Evolutionary conservation across 2,888 invertebrate genomes (phyloP).

Genomic region (Sesia bembeciformis): DNA sequence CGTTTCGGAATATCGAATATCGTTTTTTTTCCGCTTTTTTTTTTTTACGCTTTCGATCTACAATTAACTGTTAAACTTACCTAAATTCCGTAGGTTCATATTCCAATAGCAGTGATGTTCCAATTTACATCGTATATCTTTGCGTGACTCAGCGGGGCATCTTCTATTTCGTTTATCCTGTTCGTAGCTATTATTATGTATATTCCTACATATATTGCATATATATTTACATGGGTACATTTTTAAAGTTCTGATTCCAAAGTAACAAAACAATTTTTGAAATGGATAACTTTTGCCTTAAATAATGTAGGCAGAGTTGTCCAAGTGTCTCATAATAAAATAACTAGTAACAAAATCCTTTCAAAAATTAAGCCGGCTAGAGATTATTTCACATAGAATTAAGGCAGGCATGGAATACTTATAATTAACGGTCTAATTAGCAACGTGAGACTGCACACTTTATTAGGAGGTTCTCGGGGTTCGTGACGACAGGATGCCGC

Average conservation of each 20-base stretch:
- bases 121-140: too few species aligned
- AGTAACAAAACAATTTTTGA: neutral
- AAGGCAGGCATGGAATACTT: conserved; percentile 66
- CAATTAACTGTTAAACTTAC: too few species aligned
- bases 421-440: conserved; percentile 72
- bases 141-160: too few species aligned
- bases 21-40: too few species aligned
- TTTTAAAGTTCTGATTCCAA: neutral
- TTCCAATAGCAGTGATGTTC: too few species aligned
- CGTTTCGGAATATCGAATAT: too few species aligned
- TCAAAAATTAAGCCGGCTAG: conserved; percentile 49
- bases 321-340: neutral
- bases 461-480: conserved; percentile 52
- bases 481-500: conserved; percentile 49
- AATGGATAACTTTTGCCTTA: too few species aligned
- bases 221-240: neutral
- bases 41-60: too few species aligned
- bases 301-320: too few species aligned
- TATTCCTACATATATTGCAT: neutral
- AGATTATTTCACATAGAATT: conserved; percentile 64
- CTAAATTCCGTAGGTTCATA: too few species aligned
- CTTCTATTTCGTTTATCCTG: too few species aligned
- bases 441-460: conserved; percentile 64
- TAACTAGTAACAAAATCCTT: conserved; percentile 47
- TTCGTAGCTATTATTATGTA: too few species aligned